These are phyloP conservation scores for Camponotus fellah DNA, from an alignment of 2,888 invertebrate genomes.

Conservation along the genomic window DNA sequence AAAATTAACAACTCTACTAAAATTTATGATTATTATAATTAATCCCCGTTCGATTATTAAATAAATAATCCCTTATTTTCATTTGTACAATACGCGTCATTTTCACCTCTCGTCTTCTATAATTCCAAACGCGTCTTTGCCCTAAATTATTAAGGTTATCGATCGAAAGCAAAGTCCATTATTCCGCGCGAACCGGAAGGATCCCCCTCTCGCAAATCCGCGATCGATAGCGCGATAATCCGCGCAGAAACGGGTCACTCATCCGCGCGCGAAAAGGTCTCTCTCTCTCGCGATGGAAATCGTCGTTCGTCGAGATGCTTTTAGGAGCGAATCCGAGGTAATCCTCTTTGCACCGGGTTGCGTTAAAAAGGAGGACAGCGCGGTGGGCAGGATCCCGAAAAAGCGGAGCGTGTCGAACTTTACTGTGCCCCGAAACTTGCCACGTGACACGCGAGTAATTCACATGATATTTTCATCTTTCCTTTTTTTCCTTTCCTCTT, in stretches of 20 bases:
- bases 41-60: background rate
- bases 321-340: slow-evolving; percentile 57
- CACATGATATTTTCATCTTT: slow-evolving; percentile 13
- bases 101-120: background rate
- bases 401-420: slow-evolving; percentile 26
- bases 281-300: slow-evolving; percentile 53
- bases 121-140: background rate
- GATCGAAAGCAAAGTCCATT: slow-evolving; percentile 2
- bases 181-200: background rate
- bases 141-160: slow-evolving; percentile 24
- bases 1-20: background rate
- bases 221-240: slow-evolving; percentile 63
- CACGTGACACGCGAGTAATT: slow-evolving; percentile 46
- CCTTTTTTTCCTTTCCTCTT: background rate
- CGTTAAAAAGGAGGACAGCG: slow-evolving; percentile 33
- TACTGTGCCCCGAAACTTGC: slow-evolving; percentile 24
- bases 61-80: background rate
- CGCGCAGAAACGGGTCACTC: slow-evolving; percentile 57
- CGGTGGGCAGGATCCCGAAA: slow-evolving; percentile 2
- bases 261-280: slow-evolving; percentile 43
- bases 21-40: background rate
- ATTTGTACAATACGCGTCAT: background rate
- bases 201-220: slow-evolving; percentile 48
- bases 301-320: slow-evolving; percentile 59
- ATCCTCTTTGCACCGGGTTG: slow-evolving; percentile 64